These are phyloP conservation scores for Bovichtus diacanthus DNA, from an alignment of 2,797 vertebrate genomes.

Conservation along the genomic window DNA sequence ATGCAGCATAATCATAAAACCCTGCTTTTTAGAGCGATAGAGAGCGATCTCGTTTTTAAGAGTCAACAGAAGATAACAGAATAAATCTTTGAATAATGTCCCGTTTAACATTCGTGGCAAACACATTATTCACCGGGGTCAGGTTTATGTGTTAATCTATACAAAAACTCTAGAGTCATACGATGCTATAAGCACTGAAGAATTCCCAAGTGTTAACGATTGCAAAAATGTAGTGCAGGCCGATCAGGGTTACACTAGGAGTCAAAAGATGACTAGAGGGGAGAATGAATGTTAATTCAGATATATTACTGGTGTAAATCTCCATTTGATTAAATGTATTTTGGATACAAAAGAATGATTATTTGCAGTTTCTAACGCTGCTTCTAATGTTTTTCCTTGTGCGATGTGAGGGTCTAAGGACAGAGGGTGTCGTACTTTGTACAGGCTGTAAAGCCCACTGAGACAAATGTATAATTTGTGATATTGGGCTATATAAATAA, in stretches of 20 bases:
- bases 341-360: background rate
- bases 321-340: background rate
- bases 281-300: background rate
- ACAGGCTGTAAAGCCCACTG: too few relatives aligned
- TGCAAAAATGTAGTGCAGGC: slow-evolving; percentile 25
- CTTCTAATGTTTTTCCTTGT: too few relatives aligned
- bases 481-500: too few relatives aligned
- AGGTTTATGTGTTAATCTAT: slow-evolving; percentile 18
- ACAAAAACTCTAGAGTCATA: background rate
- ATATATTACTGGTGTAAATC: background rate
- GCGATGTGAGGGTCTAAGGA: too few relatives aligned
- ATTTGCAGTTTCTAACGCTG: background rate
- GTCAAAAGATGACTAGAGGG: background rate
- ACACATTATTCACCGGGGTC: background rate
- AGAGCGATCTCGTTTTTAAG: background rate
- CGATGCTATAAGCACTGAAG: background rate
- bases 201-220: background rate
- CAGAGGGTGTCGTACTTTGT: too few relatives aligned
- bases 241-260: slow-evolving; percentile 18
- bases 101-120: slow-evolving; percentile 4
- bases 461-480: too few relatives aligned
- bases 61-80: background rate
- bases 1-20: slow-evolving; percentile 11
- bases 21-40: background rate
- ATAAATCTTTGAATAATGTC: slow-evolving; percentile 5